Evolutionary conservation across 2,113 vertebrate species (phyloP), one percentile per base, ranked within the genome.

Genomic region (Sorex fumeus): DNA sequence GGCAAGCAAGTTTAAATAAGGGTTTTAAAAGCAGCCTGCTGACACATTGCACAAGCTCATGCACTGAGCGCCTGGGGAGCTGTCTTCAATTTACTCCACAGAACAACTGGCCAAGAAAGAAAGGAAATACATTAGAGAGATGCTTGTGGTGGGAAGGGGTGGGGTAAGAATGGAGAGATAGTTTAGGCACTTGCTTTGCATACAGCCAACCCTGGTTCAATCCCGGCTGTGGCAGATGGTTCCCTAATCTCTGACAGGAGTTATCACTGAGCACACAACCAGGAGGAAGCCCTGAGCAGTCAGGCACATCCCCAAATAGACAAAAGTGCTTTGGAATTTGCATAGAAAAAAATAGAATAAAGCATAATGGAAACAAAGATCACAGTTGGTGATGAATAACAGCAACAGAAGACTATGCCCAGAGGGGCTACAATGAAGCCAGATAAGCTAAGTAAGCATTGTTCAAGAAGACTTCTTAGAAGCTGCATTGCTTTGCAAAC

Each of bases 311-410:
- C 57, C 57, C 57, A 60, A 60, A 60, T 19, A 60, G 21, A 60
- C 2, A 23, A 60, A 60, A 60, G 23, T 60, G 57, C 18, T 60
- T 60, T 19, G n/a, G 76, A 62, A 91, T 86, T 23, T 90, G 23
- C 64, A 67, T 23, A 66, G 28, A 87, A 91, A 87, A 91, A 91
- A 11, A 70, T 69, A 90, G 25, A 91, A 57, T 40, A 83, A 92
- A 67, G 53, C 86, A 25, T 23, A 32, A 62, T 50, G n/a, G 64
- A 70, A 60, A 86, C 27, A 43, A 50, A 34, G 45, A 78, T 8
- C 47, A 57, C 28, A 74, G n/a, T 7, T 64, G 40, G 32, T 81
- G 9, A 57, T 7, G 40, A 80, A 84, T 62, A 21, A 16, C 60
- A 91, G 32, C 5, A 8, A 43, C 15, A 16, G 27, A 88, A 67